Conservation (phyloP, 92 coral and sea anemone genomes). For the Epizoanthus rinbou region DNA sequence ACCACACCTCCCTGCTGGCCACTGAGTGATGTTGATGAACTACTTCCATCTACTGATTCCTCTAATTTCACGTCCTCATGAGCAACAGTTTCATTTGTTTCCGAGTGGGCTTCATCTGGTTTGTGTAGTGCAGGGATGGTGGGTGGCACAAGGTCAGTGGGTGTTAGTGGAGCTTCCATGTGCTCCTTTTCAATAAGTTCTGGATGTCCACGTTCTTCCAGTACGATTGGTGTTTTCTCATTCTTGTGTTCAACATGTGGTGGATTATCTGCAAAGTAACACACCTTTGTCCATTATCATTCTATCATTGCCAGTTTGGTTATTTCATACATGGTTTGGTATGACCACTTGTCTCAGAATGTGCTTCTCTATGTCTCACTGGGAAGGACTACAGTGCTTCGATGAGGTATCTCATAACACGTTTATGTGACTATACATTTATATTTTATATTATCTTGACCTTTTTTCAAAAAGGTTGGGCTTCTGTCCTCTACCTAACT, state of each 20-base stretch:
- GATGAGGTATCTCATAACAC: no score
- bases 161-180: slow-evolving; percentile 8
- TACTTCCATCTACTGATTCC: slow-evolving; percentile 74
- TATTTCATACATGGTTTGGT: no score
- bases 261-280: neutral
- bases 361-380: no score
- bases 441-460: no score
- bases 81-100: slow-evolving; percentile 40
- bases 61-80: slow-evolving; percentile 67
- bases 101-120: slow-evolving; percentile 37
- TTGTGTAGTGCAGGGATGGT: slow-evolving; percentile 13
- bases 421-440: no score
- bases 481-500: no score
- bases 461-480: no score
- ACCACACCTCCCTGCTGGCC: slow-evolving; percentile 77
- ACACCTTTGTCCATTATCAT: neutral
- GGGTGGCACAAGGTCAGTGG: slow-evolving; percentile 29
- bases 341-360: no score
- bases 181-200: slow-evolving; percentile 36
- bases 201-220: neutral
- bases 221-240: neutral
- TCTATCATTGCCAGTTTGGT: no score
- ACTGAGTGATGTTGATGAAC: slow-evolving; percentile 65
- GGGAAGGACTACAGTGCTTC: no score
- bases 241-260: neutral